Evolutionary conservation across 2,113 vertebrate species (phyloP).

Genomic region (Syngnathus typhle): DNA sequence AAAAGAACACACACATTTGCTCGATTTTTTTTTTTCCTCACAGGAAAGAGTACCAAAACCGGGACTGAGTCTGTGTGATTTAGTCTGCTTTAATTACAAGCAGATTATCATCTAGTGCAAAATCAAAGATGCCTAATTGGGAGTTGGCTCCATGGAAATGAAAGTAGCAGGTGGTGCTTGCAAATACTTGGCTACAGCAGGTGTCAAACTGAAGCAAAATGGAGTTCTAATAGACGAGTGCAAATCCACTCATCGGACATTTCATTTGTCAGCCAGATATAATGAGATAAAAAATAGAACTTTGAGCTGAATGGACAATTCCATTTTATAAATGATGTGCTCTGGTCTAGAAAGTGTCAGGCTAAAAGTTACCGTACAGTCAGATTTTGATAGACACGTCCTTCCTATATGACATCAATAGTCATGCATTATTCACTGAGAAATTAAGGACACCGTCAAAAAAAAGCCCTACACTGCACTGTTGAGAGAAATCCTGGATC

Average conservation of each 20-base stretch:
- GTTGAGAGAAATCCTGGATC: not conserved
- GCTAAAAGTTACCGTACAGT: too few species aligned
- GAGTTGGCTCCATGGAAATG: slow-evolving; percentile 40
- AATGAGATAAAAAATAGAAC: not conserved
- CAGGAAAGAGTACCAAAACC: slow-evolving; percentile 34
- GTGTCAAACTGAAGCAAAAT: slow-evolving; percentile 15
- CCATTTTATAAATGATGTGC: too few species aligned
- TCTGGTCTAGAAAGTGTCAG: too few species aligned
- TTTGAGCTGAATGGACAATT: too few species aligned
- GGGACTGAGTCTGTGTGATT: slow-evolving; percentile 24
- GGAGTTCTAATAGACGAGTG: not conserved
- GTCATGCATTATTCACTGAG: not conserved
- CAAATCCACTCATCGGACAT: not conserved
- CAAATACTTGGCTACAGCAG: slow-evolving; percentile 23
- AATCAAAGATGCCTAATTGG: slow-evolving; percentile 60
- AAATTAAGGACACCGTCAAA: not conserved
- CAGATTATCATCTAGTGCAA: slow-evolving; percentile 60
- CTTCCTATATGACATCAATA: not conserved
- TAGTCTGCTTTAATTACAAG: slow-evolving; percentile 50
- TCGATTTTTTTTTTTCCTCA: slow-evolving; percentile 6
- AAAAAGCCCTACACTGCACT: not conserved
- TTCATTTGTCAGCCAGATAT: not conserved
- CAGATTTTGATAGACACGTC: not conserved
- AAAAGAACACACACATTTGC: not conserved
- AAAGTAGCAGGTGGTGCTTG: slow-evolving; percentile 29